These are phyloP conservation scores for Amiota communis DNA, from an alignment of 2,888 invertebrate species.

Conservation along the genomic window DNA sequence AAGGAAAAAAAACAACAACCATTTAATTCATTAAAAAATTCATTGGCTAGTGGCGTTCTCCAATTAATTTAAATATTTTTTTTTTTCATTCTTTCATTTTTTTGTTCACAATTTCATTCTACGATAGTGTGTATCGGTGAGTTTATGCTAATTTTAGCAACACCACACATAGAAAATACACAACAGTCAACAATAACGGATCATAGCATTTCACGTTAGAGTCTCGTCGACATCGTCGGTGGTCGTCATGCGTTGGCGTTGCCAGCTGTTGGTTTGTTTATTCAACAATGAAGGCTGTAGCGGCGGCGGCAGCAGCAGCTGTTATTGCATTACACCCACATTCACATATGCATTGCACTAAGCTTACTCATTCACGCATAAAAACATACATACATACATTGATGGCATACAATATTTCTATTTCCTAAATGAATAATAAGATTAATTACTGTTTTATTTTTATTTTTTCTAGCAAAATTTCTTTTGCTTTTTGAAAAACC, in stretches of 20 bases:
- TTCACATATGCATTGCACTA: not conserved
- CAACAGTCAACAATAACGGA: not conserved
- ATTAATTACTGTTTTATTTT: too few species aligned
- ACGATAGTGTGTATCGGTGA: not conserved
- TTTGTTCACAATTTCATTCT: not conserved
- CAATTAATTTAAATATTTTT: not conserved
- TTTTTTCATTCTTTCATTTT: not conserved
- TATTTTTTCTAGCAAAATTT: too few species aligned
- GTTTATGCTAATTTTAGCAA: constrained; percentile 15
- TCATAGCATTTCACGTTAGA: not conserved
- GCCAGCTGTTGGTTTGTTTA: not conserved
- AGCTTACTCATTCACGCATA: too few species aligned
- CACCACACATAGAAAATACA: not conserved
- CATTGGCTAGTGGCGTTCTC: not conserved
- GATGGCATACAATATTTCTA: too few species aligned
- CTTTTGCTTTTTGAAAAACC: too few species aligned
- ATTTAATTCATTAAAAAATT: too few species aligned
- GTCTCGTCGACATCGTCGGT: not conserved
- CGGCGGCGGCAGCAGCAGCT: too few species aligned
- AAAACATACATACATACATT: too few species aligned
- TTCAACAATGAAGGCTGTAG: not conserved
- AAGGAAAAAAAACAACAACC: too few species aligned
- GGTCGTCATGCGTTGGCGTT: constrained; percentile 7
- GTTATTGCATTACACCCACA: not conserved
- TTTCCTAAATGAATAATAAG: too few species aligned